A percentile compares a stretch with the other conserved stretches of the same genome.
Conservation (phyloP, 2,113 vertebrate species). For the Coryphaenoides rupestris region DNA sequence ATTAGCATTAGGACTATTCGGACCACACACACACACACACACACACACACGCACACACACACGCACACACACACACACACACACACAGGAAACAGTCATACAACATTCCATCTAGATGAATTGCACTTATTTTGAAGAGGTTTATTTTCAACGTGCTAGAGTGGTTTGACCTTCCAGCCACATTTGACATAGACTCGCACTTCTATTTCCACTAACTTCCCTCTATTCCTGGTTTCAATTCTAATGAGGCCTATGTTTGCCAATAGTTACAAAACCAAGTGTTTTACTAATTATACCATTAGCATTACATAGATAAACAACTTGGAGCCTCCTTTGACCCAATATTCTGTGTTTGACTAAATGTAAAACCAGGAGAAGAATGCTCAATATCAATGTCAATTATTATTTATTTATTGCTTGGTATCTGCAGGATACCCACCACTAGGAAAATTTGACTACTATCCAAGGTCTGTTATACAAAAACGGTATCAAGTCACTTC, state of each 20-base stretch:
- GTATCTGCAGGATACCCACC: slow-evolving; percentile 53
- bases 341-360: no score
- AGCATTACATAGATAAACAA: slow-evolving; percentile 1
- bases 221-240: neutral
- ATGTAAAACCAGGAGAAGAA: slow-evolving; percentile 34
- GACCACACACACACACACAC: slow-evolving; percentile 2
- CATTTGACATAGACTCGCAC: neutral
- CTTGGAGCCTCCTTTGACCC: no score
- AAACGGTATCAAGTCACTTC: slow-evolving; percentile 34
- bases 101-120: slow-evolving; percentile 38
- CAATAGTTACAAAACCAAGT: neutral
- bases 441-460: slow-evolving; percentile 68
- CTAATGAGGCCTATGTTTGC: neutral
- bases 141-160: slow-evolving; percentile 10
- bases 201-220: neutral
- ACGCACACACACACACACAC: slow-evolving; percentile 7
- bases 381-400: slow-evolving; percentile 34
- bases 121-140: slow-evolving; percentile 30
- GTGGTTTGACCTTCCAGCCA: neutral
- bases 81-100: slow-evolving; percentile 20
- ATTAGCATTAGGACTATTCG: no score
- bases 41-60: slow-evolving; percentile 3
- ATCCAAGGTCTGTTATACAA: slow-evolving; percentile 48
- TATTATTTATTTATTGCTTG: slow-evolving; percentile 69
- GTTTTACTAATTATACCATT: neutral